Conservation (phyloP, 2,113 vertebrate genomes). For the Ceratotherium simum region DNA sequence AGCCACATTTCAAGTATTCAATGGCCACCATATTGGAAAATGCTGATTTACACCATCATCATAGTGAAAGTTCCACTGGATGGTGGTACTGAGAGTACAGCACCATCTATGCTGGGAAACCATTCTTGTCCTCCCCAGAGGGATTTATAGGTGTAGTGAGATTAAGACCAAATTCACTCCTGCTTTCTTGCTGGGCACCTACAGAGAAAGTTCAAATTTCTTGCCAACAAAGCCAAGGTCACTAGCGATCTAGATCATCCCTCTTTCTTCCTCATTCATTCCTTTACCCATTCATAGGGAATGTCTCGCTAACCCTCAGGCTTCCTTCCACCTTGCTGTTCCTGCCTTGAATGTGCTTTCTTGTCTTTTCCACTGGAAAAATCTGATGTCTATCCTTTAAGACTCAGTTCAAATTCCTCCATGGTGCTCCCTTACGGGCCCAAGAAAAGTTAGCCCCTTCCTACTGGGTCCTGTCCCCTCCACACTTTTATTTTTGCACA, state of each 20-base stretch:
- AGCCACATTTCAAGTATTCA: not conserved
- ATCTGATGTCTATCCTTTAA: not conserved
- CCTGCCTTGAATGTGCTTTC: not conserved
- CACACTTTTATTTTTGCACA: not conserved
- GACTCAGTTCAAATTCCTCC: not conserved
- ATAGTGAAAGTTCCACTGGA: not conserved
- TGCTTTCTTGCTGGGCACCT: not conserved
- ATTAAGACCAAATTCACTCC: not conserved
- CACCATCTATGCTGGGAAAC: not conserved
- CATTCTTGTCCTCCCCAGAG: not conserved
- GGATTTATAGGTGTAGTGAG: not conserved
- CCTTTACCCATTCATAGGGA: not conserved
- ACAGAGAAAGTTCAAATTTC: not conserved
- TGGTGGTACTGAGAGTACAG: too few relatives aligned
- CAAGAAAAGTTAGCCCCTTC: not conserved
- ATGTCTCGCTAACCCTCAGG: not conserved
- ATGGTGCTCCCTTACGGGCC: too few relatives aligned
- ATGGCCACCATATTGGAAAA: not conserved
- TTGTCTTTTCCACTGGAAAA: not conserved
- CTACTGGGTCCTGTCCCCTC: accelerated
- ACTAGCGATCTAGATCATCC: not conserved
- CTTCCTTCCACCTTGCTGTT: not conserved
- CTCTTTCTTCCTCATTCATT: not conserved
- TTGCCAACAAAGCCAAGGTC: not conserved
- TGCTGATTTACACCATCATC: not conserved